These are phyloP conservation scores for Boleophthalmus pectinirostris DNA, from an alignment of 2,113 vertebrate genomes.

Conservation along the genomic window DNA sequence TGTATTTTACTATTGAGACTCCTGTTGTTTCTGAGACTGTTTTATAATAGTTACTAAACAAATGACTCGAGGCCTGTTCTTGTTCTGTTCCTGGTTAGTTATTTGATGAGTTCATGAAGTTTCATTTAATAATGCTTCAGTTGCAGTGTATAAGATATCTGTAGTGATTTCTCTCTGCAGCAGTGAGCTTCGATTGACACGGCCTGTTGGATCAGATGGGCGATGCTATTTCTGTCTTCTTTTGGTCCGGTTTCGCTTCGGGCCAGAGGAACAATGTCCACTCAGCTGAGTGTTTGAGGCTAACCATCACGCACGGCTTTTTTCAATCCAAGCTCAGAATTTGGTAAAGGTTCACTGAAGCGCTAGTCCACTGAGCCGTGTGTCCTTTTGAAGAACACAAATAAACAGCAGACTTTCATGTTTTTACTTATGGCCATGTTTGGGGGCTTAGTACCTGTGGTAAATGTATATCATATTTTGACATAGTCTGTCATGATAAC, in stretches of 20 bases:
- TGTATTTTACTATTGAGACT: neutral
- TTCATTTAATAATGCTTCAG: neutral
- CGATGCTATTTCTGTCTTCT: conserved; percentile 45
- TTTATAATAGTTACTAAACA: neutral
- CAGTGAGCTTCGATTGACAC: conserved; percentile 33
- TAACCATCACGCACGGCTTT: conserved; percentile 36
- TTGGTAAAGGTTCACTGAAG: conserved; percentile 22
- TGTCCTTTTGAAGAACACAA: conserved; percentile 13
- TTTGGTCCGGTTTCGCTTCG: conserved; percentile 41
- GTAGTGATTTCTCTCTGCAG: neutral
- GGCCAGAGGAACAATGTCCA: conserved; percentile 32
- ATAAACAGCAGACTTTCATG: neutral
- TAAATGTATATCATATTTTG: too few species aligned
- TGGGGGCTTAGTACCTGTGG: too few species aligned
- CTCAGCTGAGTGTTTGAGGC: conserved; percentile 44
- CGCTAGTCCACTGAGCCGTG: conserved; percentile 18
- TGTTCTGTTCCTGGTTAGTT: neutral
- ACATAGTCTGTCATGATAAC: too few species aligned
- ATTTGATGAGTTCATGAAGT: neutral
- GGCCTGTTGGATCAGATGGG: conserved; percentile 35
- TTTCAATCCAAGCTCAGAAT: conserved; percentile 20
- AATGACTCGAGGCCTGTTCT: neutral
- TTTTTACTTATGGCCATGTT: too few species aligned
- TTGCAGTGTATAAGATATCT: neutral
- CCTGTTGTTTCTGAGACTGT: neutral